Evolutionary conservation across 2,113 vertebrate species (phyloP), one percentile per base, ranked within the genome.

Genomic region (Forbesichthys agassizii): DNA sequence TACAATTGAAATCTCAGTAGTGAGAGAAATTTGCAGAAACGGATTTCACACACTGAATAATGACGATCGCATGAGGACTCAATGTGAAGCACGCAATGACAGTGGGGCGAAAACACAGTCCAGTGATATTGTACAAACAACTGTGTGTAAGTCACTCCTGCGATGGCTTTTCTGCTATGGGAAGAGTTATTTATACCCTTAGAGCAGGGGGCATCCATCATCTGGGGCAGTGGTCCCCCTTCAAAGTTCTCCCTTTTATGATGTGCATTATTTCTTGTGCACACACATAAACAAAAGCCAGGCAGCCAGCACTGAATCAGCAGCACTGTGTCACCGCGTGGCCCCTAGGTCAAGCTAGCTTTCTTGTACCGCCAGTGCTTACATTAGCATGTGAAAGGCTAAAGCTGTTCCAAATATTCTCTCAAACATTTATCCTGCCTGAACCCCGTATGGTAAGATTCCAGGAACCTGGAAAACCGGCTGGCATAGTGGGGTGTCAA

Each of bases 231-330:
- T 88, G 88, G 91, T 82, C 91, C 88, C 79, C 88, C 90, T 94
- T 92, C 89, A 92, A 93, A 94, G 92, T 90, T 84, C 91, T 78
- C 83, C 75, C 83, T 90, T 91, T 90, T 91, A 92, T 90, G 92
- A 93, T 88, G 88, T 94, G 94, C 91, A 93, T 93, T 94, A 95
- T 94, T 95, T 95, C 93, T 94, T 82, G 76, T 91, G 89, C 90
- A 83, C 88, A 89, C 89, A 91, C 91, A 93, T 95, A 95, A 95
- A 96, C 93, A 95, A 92, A 94, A 84, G 78, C 83, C 64, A 81
- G 83, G 77, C 89, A 86, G 90, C 86, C 85, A 86, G 91, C 78
- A 89, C 91, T 94, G 91, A 94, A 95, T 94, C 93, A 95, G 93
- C 87, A 88, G 90, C 90, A 27, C 90, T 90, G 90, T 94, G 94